Base-by-base conservation (phyloP, 2,888 invertebrate genomes). In the Vandiemenella viatica region DNA sequence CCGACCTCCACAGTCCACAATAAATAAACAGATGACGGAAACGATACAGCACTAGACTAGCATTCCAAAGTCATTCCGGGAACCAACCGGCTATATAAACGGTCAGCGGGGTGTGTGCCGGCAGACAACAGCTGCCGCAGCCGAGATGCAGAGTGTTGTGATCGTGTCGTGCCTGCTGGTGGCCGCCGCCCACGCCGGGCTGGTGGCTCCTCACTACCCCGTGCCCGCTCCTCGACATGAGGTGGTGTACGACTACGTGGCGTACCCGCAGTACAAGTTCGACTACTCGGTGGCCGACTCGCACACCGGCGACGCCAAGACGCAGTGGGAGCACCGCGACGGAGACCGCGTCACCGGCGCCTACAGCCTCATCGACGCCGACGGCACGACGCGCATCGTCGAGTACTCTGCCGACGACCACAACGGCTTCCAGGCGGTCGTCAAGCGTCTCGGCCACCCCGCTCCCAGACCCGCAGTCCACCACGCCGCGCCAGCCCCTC, bases 321-420 rank as follows among this genome's bases (percentile, higher is more conserved):
- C 18, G 13, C 42, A 42, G 13, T 42, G 42, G 42, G 42, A 42
- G 20, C 1, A 19, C 4, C 18, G 42, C 13, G 42, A 42, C 13
- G 42, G 42, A 1, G 42, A n/a, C 20, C 20, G 18, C n/a, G 42
- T 42, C 20, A 21, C 6, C 20, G 42, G 42, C 13, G 42, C 42
- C 20, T 42, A 42, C 42, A 42, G 19, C 13, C 18, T 42, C 10
- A 21, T 42, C 20, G 42, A 42, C 42, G 42, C 42, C 5, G 42
- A 42, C 20, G 42, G 42, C 19, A 42, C 42, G 18, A 42, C 19
- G 10, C 8, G 42, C 19, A 53, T 57, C 19, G 59, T 59, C 22
- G 58, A 59, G 45, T 59, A 59, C 55, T 57, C 56, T 16, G 58
- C 57, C 2, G 58, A 58, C 53, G 49, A 57, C 16, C 54, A 59